Conservation (phyloP, 2,113 vertebrate genomes). For the Chlorodrepanis virens region DNA sequence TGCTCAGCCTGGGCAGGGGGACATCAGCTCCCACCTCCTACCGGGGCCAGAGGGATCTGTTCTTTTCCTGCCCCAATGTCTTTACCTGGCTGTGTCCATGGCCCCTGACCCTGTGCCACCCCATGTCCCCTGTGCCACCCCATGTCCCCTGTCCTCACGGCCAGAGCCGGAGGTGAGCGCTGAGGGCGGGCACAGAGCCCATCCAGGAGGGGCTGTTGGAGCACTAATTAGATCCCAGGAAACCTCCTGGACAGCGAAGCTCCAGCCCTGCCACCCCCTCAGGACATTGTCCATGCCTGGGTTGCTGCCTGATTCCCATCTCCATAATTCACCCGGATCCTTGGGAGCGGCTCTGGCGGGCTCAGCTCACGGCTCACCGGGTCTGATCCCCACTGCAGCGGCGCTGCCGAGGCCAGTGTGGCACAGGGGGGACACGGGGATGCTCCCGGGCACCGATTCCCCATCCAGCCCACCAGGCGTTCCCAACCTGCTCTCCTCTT, state of each 20-base stretch:
- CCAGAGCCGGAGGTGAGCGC: not conserved
- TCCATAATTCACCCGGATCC: constrained; percentile 44
- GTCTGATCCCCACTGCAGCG: constrained; percentile 9
- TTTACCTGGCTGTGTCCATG: not conserved
- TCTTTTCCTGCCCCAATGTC: not conserved
- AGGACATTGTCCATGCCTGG: not conserved
- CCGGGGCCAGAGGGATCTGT: not conserved
- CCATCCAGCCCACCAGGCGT: not conserved
- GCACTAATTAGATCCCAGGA: constrained; percentile 9
- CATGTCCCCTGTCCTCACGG: not conserved
- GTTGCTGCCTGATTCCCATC: constrained; percentile 47
- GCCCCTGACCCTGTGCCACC: not conserved
- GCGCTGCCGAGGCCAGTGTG: not conserved
- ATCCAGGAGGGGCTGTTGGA: not conserved
- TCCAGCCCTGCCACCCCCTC: not conserved
- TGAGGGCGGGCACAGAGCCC: not conserved
- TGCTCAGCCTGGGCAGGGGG: not conserved
- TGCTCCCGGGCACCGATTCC: not conserved
- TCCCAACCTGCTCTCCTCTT: not conserved
- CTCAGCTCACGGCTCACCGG: constrained; percentile 22
- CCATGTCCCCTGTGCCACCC: not conserved
- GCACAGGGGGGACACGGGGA: constrained; percentile 9
- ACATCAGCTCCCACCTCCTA: not conserved
- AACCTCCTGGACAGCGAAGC: not conserved
- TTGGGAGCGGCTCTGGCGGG: not conserved